These are phyloP conservation scores for Scaptomyza graminum DNA, from an alignment of 1,140 invertebrate genomes.

Conservation along the genomic window DNA sequence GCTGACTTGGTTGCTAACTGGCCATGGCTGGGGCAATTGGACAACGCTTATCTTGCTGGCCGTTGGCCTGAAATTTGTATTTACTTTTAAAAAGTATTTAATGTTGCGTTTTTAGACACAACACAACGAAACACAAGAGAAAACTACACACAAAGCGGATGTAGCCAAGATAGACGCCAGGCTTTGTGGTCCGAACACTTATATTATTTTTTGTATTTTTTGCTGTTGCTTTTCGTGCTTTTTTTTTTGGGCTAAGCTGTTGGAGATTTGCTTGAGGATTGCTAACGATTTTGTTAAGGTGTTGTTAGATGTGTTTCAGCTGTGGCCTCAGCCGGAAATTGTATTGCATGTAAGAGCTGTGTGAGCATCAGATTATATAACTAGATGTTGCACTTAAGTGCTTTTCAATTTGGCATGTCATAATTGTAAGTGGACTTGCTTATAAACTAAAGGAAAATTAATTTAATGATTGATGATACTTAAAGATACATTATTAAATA, in stretches of 20 bases:
- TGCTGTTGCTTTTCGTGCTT: neutral
- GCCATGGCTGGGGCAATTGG: conserved; percentile 12
- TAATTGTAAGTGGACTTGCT: neutral
- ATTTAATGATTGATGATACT: neutral
- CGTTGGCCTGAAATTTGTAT: conserved; percentile 50
- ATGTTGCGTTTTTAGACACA: conserved; percentile 43
- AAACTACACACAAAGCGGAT: conserved; percentile 20
- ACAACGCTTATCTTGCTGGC: conserved; percentile 60
- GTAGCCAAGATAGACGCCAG: conserved; percentile 23
- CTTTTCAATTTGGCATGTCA: neutral
- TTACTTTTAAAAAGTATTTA: conserved; percentile 67
- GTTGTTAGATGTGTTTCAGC: neutral
- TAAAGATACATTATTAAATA: too few species aligned
- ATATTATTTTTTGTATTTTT: neutral
- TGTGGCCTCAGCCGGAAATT: neutral
- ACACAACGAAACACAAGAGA: conserved; percentile 6
- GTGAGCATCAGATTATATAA: neutral
- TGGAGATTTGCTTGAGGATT: neutral
- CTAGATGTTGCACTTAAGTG: neutral
- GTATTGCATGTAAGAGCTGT: neutral
- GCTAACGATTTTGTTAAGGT: neutral
- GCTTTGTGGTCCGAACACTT: conserved; percentile 3
- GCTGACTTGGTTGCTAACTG: neutral
- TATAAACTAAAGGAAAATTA: neutral
- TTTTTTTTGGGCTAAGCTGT: neutral